phyloP scores from a whole-genome alignment of 2,113 vertebrate genomes.

The Sclerurus mexicanus region DNA sequence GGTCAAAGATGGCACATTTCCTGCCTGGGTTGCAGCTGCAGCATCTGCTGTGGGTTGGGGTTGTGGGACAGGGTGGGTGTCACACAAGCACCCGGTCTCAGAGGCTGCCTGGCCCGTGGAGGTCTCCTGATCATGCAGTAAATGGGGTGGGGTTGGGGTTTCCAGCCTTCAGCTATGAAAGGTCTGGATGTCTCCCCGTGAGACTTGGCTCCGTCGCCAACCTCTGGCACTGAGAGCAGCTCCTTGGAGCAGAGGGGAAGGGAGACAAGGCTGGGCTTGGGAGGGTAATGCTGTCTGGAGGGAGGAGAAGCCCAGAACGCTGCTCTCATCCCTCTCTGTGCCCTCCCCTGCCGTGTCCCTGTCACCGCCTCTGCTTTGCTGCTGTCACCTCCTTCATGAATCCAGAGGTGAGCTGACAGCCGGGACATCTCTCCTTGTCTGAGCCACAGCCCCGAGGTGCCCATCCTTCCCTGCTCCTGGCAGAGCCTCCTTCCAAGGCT shows the following conservation, averaged over 20 bases:
- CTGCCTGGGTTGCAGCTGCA: neutral
- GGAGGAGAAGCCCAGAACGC: neutral
- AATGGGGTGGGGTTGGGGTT: neutral
- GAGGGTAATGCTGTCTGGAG: neutral
- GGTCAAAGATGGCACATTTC: accelerated
- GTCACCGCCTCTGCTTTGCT: neutral
- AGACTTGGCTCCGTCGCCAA: neutral
- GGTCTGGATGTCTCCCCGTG: accelerated
- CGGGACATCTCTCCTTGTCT: neutral
- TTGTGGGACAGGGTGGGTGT: accelerated
- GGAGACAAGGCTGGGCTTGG: neutral
- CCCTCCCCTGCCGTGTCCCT: neutral
- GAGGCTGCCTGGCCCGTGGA: neutral
- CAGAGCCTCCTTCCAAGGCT: neutral
- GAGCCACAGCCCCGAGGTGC: neutral
- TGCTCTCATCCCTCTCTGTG: neutral
- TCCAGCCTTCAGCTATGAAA: neutral
- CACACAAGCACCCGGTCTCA: accelerated
- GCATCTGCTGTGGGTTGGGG: accelerated
- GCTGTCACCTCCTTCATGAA: neutral
- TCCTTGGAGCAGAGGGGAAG: neutral
- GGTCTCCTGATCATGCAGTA: neutral
- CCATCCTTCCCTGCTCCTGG: neutral
- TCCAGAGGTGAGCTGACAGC: neutral
- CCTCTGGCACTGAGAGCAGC: neutral